Base-by-base conservation (phyloP, 2,797 vertebrate species). In the Triplophysa bombifrons region DNA sequence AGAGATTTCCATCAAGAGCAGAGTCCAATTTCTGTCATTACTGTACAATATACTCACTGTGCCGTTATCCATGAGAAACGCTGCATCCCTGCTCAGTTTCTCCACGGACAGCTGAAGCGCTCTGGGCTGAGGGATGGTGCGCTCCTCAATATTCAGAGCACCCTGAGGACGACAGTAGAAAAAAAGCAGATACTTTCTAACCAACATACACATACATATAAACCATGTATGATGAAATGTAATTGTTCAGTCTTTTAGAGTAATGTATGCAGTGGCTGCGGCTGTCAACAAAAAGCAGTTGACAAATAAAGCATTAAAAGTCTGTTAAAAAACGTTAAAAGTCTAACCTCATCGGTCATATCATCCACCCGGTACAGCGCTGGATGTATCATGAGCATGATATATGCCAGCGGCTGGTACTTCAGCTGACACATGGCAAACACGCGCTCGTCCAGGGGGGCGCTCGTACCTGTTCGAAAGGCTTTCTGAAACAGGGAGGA, bases 341-440 rank as follows among this genome's bases (percentile, higher is more conserved):
- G 6, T 16, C 82, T 90, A 87, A 99, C 98, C 94, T 98, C 95
- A 72, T 98, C 96, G 0, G 93, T 94, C 76, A 99, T 93, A 80
- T 94, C 93, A 75, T 99, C 97, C 0, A 98, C 72, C 73, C 96
- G 94, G 86, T 98, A 99, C 82, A 99, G 90, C 66, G 87, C 91
- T n/a, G 98, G 97, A 84, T 98, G 97, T 78, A 95, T 94, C 94
- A 96, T 97, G 25, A 96, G 93, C 94, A 98, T 95, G 80, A 96
- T 84, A 88, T 96, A 96, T 82, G 89, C 89, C 85, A 99, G 91
- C 1, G 98, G 97, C 88, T 98, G 97, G 88, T 94, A 96, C 86
- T 98, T 99, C 84, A 99, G 94, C 90, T 98, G 96, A 87, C 93
- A 97, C 97, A 98, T 98, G 83, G 95, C 93, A 82, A 95, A 97